Conservation (phyloP, 2,797 vertebrate species). For the Buphagus erythrorhynchus region DNA sequence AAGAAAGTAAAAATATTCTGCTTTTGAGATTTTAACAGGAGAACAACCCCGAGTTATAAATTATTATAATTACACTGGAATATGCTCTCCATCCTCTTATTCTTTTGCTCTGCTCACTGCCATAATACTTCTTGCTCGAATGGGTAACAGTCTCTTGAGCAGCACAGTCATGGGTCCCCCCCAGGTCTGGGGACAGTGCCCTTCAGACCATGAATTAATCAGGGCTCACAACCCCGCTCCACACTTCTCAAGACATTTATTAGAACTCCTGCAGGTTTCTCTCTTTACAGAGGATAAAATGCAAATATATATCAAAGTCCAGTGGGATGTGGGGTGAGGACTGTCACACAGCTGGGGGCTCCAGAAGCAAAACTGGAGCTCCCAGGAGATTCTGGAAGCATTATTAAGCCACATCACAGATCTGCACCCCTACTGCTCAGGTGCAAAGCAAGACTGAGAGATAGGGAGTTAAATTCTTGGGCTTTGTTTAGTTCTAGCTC, state of each 20-base stretch:
- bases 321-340: neutral
- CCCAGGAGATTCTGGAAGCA: neutral
- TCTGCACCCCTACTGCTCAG: neutral
- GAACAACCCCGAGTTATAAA: conserved; percentile 56
- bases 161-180: neutral
- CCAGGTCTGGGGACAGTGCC: neutral
- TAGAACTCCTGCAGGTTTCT: neutral
- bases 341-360: neutral
- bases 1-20: conserved; percentile 66
- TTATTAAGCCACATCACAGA: neutral
- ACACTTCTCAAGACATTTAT: neutral
- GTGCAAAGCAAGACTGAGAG: neutral
- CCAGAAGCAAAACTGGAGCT: neutral
- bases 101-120: neutral
- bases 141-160: neutral
- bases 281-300: neutral
- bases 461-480: neutral
- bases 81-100: neutral
- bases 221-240: neutral
- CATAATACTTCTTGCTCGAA: neutral
- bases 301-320: neutral
- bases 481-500: neutral
- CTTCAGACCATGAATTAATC: neutral
- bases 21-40: conserved; percentile 62
- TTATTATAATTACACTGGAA: conserved; percentile 56